Base-by-base conservation (phyloP, 2,113 vertebrate genomes). In the Cynocephalus volans region DNA sequence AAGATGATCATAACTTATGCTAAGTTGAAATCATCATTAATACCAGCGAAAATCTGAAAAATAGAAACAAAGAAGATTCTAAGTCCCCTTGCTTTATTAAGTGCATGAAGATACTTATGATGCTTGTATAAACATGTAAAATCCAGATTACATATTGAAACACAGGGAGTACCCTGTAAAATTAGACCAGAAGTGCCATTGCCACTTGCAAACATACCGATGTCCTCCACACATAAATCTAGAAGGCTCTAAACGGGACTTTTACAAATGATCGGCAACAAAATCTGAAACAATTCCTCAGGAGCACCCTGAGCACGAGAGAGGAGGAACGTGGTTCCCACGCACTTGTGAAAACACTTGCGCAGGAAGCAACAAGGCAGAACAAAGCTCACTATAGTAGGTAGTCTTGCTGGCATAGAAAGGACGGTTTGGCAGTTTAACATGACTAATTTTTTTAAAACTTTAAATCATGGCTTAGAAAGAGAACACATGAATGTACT, bases 301-400 rank as follows among this genome's bases (percentile, higher is more conserved):
- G 1, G 0, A 19, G 76, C 7, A n/a, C 8, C 24, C 72, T 36
- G 67, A 7, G 9, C 1, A 0, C 10, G 2, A 0, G 36, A 6
- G 5, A 23, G 9, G 26, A 72, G 11, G 26, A 23, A 21, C 0
- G 0, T 9, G 1, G 1, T 21, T 11, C 26, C 8, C 26, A 7
- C 1, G 8, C 76, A 2, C 1, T 4, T n/a, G 26, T 10, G 52
- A 11, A 28, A 33, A 24, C 10, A 1, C 19, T 28, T 9, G 1
- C 21, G 10, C 2, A 1, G 4, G 1, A 5, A 33, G 60, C 67
- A 5, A n/a, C 41, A 3, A 33, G 26, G 28, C 6, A 6, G 19
- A 52, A 26, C 0, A 3, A 19, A n/a, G 36, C n/a, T 8, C 45
- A 8, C 0, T 0, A 23, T 1, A 1, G 28, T 13, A 9, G 5